Base-by-base conservation (phyloP, 2,888 invertebrate genomes). In the Apamea monoglypha region DNA sequence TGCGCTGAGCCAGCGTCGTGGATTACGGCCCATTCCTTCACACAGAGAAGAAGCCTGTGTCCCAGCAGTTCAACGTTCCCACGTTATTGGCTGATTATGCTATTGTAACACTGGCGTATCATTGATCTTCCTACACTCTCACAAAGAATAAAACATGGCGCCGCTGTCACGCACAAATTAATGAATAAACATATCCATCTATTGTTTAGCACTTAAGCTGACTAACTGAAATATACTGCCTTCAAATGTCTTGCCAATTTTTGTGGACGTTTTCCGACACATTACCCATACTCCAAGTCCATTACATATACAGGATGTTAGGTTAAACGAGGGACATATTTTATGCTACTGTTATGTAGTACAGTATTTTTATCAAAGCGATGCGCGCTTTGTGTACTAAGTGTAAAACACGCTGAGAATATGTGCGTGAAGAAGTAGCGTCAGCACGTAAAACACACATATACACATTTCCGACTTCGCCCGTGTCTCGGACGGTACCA, bases 201-300 rank as follows among this genome's bases (percentile, higher is more conserved):
- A 36, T 73, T 81, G n/a, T 81, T 81, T 81, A 56, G 21, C 72
- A 63, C 32, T 80, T 50, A 8, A 44, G n/a, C 53, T n/a, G 14
- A 36, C 61, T 78, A 53, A 36, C 63, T 36, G 36, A 53, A 64
- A 36, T 16, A 53, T 68, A 40, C 32, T 7, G 12, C 72, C 75
- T 32, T 29, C 21, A 29, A 69, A 29, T 29, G 32, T 4, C 29
- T 64, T n/a, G 56, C 74, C 74, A 80, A 81, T 16, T 36, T 66
- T 47, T 36, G 47, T 36, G 29, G 64, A 74, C 82, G 81, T 81
- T 74, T 82, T 74, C 66, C 64, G 40, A 75, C 56, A 75, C 76
- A 82, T 80, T 82, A 56, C 44, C 70, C 64, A 53, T 76, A 32
- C 32, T 80, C 70, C 40, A 63, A 61, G 40, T 53, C 29, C 47